These are phyloP conservation scores for Mimas tiliae DNA, from an alignment of 2,888 invertebrate genomes.

Conservation along the genomic window DNA sequence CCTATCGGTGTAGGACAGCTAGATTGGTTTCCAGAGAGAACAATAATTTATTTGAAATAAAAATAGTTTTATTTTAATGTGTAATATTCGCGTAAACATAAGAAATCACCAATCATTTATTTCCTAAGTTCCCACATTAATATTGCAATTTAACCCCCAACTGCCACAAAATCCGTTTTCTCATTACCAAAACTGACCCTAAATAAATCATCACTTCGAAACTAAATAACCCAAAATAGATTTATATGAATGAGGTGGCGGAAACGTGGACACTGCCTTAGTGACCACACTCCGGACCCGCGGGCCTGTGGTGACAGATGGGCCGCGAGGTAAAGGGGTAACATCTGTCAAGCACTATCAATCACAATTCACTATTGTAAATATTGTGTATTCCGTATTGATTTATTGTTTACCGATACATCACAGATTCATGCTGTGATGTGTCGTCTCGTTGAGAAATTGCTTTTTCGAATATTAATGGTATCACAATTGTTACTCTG, in stretches of 20 bases:
- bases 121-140: conserved; percentile 8
- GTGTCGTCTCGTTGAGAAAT: conserved; percentile 48
- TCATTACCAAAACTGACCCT: conserved; percentile 29
- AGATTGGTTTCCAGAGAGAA: neutral
- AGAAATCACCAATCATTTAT: no score
- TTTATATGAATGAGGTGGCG: conserved; percentile 15
- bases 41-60: neutral
- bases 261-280: conserved; percentile 33
- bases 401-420: conserved; percentile 70
- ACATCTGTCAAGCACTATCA: conserved; percentile 78
- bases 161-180: neutral
- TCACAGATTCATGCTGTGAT: conserved; percentile 63
- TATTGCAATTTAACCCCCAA: conserved; percentile 37
- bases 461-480: conserved; percentile 16
- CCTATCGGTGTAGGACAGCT: no score
- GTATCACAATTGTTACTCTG: neutral
- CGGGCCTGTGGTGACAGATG: conserved; percentile 64
- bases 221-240: neutral
- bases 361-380: conserved; percentile 76
- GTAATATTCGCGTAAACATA: no score
- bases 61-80: no score
- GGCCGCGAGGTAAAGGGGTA: conserved; percentile 68
- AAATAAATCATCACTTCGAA: conserved; percentile 8
- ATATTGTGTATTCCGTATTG: conserved; percentile 72
- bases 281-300: conserved; percentile 52